Conservation (phyloP, 2,113 vertebrate genomes). For the Ramphastos sulfuratus region DNA sequence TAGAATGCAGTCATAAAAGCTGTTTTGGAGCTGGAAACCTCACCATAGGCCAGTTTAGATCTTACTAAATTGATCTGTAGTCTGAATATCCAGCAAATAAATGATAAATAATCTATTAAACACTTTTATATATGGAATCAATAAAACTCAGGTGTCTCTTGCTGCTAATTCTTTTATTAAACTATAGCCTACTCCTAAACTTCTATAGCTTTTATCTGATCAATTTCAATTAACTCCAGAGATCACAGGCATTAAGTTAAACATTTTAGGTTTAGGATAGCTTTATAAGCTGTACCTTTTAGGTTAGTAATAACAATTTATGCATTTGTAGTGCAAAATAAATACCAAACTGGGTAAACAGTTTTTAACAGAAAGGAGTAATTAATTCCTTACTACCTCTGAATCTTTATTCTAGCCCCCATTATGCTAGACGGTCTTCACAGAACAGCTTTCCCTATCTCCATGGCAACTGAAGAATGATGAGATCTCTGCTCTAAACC, state of each 20-base stretch:
- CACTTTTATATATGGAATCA: neutral
- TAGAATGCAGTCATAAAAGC: neutral
- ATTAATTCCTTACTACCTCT: neutral
- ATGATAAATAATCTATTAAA: neutral
- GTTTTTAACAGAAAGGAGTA: neutral
- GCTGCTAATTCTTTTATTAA: neutral
- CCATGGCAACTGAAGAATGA: constrained; percentile 19
- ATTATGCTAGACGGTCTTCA: neutral
- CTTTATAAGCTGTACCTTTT: neutral
- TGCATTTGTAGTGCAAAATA: neutral
- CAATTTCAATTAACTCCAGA: neutral
- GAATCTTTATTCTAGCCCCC: neutral
- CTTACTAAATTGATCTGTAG: neutral
- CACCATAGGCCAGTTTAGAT: neutral
- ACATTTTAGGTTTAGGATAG: neutral
- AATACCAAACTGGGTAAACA: neutral
- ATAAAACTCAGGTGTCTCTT: neutral
- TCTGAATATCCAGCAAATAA: neutral
- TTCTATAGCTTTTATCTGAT: neutral
- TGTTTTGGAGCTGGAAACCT: neutral
- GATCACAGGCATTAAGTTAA: neutral
- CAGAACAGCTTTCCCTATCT: neutral
- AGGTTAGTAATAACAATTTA: neutral
- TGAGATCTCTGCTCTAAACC: neutral
- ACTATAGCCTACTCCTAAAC: neutral